Percentiles rank a stretch among this genome's conserved stretches.
phyloP scores from a whole-genome alignment of 2,888 invertebrate species.

The Brachypterus glaber region DNA sequence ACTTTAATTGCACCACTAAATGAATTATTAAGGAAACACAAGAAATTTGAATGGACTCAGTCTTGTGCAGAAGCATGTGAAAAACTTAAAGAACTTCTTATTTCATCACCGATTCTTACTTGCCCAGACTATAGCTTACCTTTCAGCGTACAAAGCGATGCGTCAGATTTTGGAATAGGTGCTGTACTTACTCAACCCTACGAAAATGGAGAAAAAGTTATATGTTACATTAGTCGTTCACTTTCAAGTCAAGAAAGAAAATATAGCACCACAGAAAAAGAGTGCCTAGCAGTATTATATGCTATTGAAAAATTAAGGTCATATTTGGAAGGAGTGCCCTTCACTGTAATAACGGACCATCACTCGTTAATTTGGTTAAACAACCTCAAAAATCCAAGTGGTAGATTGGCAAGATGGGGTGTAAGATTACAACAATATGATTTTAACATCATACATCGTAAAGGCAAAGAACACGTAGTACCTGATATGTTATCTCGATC shows the following conservation, averaged over 20 bases:
- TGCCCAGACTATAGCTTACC: constrained; percentile 10
- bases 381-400: constrained; percentile 10
- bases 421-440: no score
- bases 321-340: constrained; percentile 13
- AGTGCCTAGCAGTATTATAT: constrained; percentile 15
- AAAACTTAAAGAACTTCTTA: constrained; percentile 7
- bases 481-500: constrained; percentile 5
- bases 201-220: constrained; percentile 6
- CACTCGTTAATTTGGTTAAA: constrained; percentile 12
- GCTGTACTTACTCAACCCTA: constrained; percentile 12
- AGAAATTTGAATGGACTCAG: constrained; percentile 9
- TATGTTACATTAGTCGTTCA: constrained; percentile 2
- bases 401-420: constrained; percentile 13
- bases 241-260: constrained; percentile 11
- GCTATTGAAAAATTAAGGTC: constrained; percentile 12
- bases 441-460: constrained; percentile 14
- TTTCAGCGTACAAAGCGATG: constrained; percentile 13
- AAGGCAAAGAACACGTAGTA: constrained; percentile 8
- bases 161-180: constrained; percentile 15
- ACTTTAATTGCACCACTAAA: constrained; percentile 12
- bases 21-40: constrained; percentile 7
- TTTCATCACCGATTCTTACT: constrained; percentile 10
- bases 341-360: constrained; percentile 16
- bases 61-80: constrained; percentile 5
- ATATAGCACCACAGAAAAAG: constrained; percentile 14